These are phyloP conservation scores for Protosalanx chinensis DNA, from an alignment of 2,797 vertebrate genomes.

Conservation along the genomic window DNA sequence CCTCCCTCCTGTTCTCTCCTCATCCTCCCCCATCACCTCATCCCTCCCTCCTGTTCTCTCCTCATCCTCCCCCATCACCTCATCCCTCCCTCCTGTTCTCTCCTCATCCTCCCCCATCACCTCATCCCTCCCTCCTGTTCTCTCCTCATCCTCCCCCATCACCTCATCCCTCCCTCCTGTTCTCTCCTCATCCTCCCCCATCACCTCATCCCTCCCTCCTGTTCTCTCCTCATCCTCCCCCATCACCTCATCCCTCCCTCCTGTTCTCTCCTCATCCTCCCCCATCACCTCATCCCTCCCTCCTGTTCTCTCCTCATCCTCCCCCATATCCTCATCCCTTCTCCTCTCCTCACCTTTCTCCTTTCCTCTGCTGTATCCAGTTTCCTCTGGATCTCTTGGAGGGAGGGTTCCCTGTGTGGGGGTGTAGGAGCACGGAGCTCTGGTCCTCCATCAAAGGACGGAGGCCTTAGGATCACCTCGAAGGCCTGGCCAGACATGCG, in stretches of 20 bases:
- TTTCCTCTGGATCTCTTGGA: constrained; percentile 95
- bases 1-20: constrained; percentile 5
- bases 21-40: constrained; percentile 76
- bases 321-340: neutral
- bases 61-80: too few relatives aligned
- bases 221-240: too few relatives aligned
- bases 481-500: constrained; percentile 91
- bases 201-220: too few relatives aligned
- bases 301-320: neutral
- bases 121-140: neutral
- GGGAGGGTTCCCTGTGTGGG: constrained; percentile 82
- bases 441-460: constrained; percentile 84
- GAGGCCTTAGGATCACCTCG: constrained; percentile 93
- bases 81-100: too few relatives aligned
- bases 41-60: neutral
- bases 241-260: too few relatives aligned
- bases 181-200: neutral
- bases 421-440: constrained; percentile 87
- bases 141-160: too few relatives aligned
- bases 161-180: too few relatives aligned
- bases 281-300: neutral
- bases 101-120: constrained; percentile 78
- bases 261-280: neutral
- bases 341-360: constrained; percentile 74
- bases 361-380: constrained; percentile 88